Evolutionary conservation across 2,113 vertebrate genomes (phyloP).

Genomic region (Procavia capensis): DNA sequence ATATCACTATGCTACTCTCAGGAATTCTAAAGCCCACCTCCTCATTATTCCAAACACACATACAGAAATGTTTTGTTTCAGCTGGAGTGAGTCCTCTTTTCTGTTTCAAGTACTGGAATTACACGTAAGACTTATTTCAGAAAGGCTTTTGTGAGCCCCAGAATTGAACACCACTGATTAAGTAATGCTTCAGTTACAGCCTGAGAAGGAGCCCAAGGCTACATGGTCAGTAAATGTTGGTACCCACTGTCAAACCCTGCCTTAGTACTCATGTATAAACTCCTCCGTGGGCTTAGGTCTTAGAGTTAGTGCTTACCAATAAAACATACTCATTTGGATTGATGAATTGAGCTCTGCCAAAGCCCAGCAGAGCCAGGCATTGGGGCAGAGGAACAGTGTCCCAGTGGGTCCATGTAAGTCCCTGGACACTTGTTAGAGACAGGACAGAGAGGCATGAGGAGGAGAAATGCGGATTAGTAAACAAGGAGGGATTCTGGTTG

Average conservation of each 20-base stretch:
- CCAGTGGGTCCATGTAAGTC: accelerated
- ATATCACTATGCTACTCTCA: not conserved
- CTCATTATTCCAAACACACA: not conserved
- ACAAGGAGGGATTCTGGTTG: not conserved
- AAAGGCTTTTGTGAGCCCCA: not conserved
- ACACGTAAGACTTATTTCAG: not conserved
- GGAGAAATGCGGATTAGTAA: not conserved
- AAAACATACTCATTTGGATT: not conserved
- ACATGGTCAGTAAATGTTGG: not conserved
- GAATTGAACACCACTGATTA: not conserved
- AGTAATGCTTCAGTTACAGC: not conserved
- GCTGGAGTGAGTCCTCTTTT: not conserved
- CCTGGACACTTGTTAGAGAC: not conserved
- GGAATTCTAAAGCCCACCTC: not conserved
- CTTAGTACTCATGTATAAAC: accelerated
- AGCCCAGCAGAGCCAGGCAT: not conserved
- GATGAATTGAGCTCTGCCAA: not conserved
- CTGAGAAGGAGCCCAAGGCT: not conserved
- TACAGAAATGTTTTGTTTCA: not conserved
- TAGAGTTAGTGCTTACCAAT: too few species aligned
- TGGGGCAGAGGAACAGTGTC: accelerated
- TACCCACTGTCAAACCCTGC: not conserved
- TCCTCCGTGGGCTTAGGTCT: not conserved
- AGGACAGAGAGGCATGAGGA: not conserved
- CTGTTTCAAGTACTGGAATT: not conserved